Base-by-base conservation (phyloP, 1,140 invertebrate genomes). In the Meloidogyne chitwoodi region DNA sequence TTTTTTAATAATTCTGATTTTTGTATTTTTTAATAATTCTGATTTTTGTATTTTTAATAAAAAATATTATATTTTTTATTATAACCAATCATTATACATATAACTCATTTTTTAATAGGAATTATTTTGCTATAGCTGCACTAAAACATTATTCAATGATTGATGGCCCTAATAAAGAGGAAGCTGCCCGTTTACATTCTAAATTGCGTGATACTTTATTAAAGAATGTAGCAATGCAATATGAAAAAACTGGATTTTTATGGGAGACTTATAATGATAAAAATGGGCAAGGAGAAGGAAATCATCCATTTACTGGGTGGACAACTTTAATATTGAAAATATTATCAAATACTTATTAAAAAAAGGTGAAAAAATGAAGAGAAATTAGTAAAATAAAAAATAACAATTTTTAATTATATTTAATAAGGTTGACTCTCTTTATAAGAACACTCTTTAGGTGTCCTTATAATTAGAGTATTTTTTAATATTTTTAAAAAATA, bases 201-300 rank as follows among this genome's bases (percentile, higher is more conserved):
- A 90, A 92, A 80, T 88, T 99, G 56, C 89, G 94, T 66, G 75
- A 80, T 12, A 96, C 96, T 88, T 82, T 99, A 12, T 92, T 99
- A 31, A 90, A 89, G 24, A 99, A 97, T 88, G 90, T 99, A 24
- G 90, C 93, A 10, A 90, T 89, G 62, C 91, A 98, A 88, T 98
- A 95, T 88, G 91, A 92, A 68, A 90, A 91, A 76, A 94, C 93
- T 0, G 95, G 96, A 0, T 98, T 94, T 85, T 87, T 98, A 2
- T 99, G 95, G 94, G 97, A 99, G 89, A 93, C 98, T 87, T 99
- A 99, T 88, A 93, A 92, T 84, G 94, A 96, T 85, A 90, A 89
- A 67, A 93, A 92, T 66, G 97, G 97, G 1, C 88, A 92, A 82
- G 96, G 97, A 0, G 92, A 93, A 83, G 95, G 96, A 26, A 34